Base-by-base conservation (phyloP, 2,113 vertebrate genomes). In the Proteles cristata region DNA sequence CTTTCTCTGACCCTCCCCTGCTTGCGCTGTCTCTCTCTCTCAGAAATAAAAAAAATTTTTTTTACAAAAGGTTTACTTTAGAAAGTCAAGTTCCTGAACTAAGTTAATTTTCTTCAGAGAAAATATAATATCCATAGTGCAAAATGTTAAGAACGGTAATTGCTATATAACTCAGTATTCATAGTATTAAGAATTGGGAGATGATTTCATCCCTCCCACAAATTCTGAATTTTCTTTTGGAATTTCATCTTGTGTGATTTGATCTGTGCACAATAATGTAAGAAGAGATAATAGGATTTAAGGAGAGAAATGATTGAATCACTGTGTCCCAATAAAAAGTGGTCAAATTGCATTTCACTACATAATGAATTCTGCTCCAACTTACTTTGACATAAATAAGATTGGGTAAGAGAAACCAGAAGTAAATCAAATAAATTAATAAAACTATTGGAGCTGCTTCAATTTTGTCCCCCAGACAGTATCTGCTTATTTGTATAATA, bases 381-480 rank as follows among this genome's bases (percentile, higher is more conserved):
- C 97, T 96, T 98, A 94, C 94, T 95, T 96, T 96, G 97, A 96
- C 97, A 98, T 97, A 98, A 97, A 98, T 97, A 98, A 96, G 94
- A 82, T 96, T 96, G 97, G 96, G 65, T 95, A 97, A 45, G 15
- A 95, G 93, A 96, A 98, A 80, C 89, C 91, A 96, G 80, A 98
- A 97, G 87, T 96, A 98, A 98, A 98, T 98, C 19, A 98, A 98
- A 95, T 98, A 97, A 98, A 97, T 98, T 95, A 97, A 95, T 94
- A 55, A 88, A 71, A 98, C 86, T 85, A 98, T 98, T 48, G 90
- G 35, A 96, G 92, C 93, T 93, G 66, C 82, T 97, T 95, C 48
- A 95, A 69, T 98, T 98, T 83, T 74, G 74, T 94, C 11, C 39
- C 92, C 96, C 96, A 91, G 97, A 95, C 97, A 98, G 50, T 31